Evolutionary conservation across 1,140 invertebrate species (phyloP).

Genomic region (Bombus balteatus): DNA sequence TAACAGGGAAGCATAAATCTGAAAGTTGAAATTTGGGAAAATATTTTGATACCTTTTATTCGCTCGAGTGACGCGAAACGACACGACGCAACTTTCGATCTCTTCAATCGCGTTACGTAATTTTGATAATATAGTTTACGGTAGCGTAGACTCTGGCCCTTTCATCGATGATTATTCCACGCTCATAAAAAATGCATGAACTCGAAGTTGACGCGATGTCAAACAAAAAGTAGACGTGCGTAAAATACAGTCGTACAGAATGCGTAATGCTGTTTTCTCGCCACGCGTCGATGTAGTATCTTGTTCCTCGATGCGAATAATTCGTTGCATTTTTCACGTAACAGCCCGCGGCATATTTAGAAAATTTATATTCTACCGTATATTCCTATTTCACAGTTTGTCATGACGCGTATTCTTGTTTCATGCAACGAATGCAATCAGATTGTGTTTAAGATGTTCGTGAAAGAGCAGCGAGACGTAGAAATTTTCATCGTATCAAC

Average conservation of each 20-base stretch:
- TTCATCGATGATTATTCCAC: not conserved
- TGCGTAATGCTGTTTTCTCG: not conserved
- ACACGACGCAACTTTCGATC: too few relatives aligned
- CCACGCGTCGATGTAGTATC: too few relatives aligned
- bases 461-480: too few relatives aligned
- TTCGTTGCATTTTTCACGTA: slow-evolving; percentile 24
- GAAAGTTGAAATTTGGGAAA: not conserved
- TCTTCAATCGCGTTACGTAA: not conserved
- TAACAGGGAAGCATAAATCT: not conserved
- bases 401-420: not conserved
- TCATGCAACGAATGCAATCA: not conserved
- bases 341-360: not conserved
- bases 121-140: not conserved
- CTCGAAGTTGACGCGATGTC: not conserved
- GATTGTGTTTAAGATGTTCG: not conserved
- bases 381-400: not conserved
- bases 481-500: not conserved
- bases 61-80: not conserved
- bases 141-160: not conserved
- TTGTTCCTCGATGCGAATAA: slow-evolving; percentile 2
- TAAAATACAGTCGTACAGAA: not conserved
- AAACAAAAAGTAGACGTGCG: not conserved
- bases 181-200: slow-evolving; percentile 27
- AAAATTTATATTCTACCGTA: not conserved
- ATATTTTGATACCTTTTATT: not conserved